Base-by-base conservation (phyloP, 1,140 invertebrate genomes). In the Polyergus mexicanus region DNA sequence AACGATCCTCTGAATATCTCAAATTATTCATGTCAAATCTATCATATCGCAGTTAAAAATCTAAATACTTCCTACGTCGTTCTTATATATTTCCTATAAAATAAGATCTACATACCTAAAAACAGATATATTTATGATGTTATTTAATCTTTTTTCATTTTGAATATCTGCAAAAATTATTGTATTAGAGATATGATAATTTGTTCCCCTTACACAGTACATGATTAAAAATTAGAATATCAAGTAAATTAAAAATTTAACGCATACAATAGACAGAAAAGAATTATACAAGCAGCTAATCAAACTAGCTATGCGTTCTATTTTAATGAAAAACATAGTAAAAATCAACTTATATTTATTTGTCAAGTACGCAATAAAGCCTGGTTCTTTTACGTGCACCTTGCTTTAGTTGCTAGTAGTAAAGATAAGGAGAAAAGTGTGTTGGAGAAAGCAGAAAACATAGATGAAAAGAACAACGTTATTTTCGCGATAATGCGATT, bases 291-390 rank as follows among this genome's bases (percentile, higher is more conserved):
- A 69, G 35, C 25, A 51, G 2, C 28, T 25, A 66, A 38, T 51
- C 44, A 51, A 44, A 28, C 10, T 51, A 19, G 25, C 25, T 47
- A 25, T 66, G n/a, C n/a, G 51, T 38, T 13, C 13, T 47, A 60
- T 19, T 44, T 51, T 13, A 51, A 32, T 7, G 11, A 69, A 41
- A 38, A 56, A 80, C 22, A 69, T 69, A 0, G 44, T 3, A 80
- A 80, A 80, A 80, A 80, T 68, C 68, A 35, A 56, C 10, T 28
- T 35, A 58, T 63, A 32, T 69, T 22, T 35, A 69, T 69, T 41
- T 80, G 22, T 35, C 35, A 56, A 54, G 47, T 1, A 65, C 8
- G 35, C 19, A 54, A 80, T 65, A 35, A 32, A 19, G n/a, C 41
- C 62, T 38, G 32, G 3, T 80, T 80, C 77, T 41, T 80, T 80